phyloP scores from a whole-genome alignment of 2,113 vertebrate genomes.

The Daubentonia madagascariensis region DNA sequence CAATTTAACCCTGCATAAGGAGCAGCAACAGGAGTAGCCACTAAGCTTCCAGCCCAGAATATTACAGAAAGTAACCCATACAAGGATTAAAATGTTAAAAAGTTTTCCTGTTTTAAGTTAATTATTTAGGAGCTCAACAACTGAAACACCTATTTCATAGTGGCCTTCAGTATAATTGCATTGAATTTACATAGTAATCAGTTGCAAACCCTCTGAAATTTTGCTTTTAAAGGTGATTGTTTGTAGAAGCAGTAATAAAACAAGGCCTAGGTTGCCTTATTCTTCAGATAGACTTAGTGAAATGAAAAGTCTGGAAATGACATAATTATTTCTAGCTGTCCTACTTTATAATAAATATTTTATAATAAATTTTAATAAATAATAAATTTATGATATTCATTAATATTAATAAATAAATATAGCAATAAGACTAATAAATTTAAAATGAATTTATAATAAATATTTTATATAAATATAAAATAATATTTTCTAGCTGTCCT shows the following conservation, averaged over 20 bases:
- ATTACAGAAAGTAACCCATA: background rate
- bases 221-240: slow-evolving; percentile 2
- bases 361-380: background rate
- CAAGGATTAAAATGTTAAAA: background rate
- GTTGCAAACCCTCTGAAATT: background rate
- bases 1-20: background rate
- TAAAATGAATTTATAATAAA: background rate
- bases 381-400: background rate
- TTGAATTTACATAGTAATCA: background rate
- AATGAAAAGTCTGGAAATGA: background rate
- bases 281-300: background rate
- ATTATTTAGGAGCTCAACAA: background rate
- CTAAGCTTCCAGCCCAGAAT: background rate
- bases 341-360: background rate
- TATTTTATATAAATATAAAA: background rate
- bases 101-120: background rate
- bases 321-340: background rate
- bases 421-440: background rate
- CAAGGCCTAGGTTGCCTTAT: background rate
- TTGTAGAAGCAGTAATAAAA: slow-evolving; percentile 16
- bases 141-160: background rate
- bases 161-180: background rate
- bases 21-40: background rate
- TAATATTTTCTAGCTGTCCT: background rate
- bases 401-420: background rate